Percentiles rank a stretch among this genome's conserved stretches.
Conservation (phyloP, 1,140 invertebrate species). For the Lordiphosa clarofinis region DNA sequence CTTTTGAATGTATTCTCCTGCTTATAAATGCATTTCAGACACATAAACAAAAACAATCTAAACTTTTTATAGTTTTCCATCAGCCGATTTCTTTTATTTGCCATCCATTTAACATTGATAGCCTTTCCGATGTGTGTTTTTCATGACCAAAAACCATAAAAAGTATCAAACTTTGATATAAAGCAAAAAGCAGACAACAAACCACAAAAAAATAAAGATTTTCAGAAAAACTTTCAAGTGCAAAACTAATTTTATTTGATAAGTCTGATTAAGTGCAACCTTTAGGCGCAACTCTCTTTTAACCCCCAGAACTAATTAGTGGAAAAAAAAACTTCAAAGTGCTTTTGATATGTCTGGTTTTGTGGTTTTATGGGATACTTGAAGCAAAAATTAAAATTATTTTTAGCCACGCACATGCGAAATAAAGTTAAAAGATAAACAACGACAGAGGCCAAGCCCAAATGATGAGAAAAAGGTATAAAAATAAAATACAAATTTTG, state of each 20-base stretch:
- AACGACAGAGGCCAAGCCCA: constrained; percentile 7
- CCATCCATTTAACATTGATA: constrained; percentile 4
- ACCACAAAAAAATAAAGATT: neutral
- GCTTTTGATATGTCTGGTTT: neutral
- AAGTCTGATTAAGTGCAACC: neutral
- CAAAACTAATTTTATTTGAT: constrained; percentile 4
- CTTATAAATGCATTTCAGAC: neutral
- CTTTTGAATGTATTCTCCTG: no score
- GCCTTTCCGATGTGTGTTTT: neutral
- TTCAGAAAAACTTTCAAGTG: constrained; percentile 7
- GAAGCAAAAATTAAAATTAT: constrained; percentile 12
- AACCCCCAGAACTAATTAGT: constrained; percentile 4
- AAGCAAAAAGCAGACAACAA: constrained; percentile 1
- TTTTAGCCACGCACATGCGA: constrained; percentile 18
- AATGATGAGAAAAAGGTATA: constrained; percentile 11
- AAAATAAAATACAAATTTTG: constrained; percentile 7
- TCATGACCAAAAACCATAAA: constrained; percentile 13
- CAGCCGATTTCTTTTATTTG: neutral
- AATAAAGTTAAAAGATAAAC: constrained; percentile 13
- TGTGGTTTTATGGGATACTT: neutral
- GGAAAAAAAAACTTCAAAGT: constrained; percentile 14
- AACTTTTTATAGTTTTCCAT: constrained; percentile 14
- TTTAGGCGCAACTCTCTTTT: constrained; percentile 2
- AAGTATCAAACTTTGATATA: constrained; percentile 2
- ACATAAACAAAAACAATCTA: constrained; percentile 7